A percentile compares a stretch with the other conserved stretches of the same genome.
Conservation (phyloP, 2,113 vertebrate genomes). For the Chloebia gouldiae region DNA sequence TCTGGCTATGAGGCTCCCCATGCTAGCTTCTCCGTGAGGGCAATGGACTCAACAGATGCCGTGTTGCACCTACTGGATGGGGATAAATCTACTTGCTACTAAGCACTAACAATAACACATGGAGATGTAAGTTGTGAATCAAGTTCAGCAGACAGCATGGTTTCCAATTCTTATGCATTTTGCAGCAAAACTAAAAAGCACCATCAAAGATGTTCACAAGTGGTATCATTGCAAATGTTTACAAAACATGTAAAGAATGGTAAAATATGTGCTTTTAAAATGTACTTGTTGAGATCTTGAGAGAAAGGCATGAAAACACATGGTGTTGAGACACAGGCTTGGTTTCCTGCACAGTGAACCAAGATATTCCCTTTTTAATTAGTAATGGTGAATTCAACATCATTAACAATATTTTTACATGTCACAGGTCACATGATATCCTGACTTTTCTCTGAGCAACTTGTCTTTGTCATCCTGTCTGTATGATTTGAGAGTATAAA, state of each 20-base stretch:
- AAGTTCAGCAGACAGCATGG: conserved; percentile 49
- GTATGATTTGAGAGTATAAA: not conserved
- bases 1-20: conserved; percentile 15
- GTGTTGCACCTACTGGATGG: conserved; percentile 10
- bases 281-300: conserved; percentile 24
- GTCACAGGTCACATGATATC: not conserved
- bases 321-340: not conserved
- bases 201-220: conserved; percentile 55
- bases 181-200: conserved; percentile 64
- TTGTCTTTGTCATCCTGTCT: not conserved
- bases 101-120: conserved; percentile 45
- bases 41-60: conserved; percentile 46
- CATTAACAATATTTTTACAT: not conserved
- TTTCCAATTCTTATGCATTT: conserved; percentile 46
- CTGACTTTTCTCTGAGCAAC: not conserved
- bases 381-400: not conserved
- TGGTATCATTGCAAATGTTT: conserved; percentile 50
- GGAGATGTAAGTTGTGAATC: conserved; percentile 37
- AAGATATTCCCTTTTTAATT: not conserved
- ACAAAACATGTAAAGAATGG: conserved; percentile 59
- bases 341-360: not conserved
- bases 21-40: conserved; percentile 10
- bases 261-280: conserved; percentile 52
- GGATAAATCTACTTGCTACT: conserved; percentile 29
- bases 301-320: not conserved